Evolutionary conservation across 2,888 invertebrate species (phyloP).

Genomic region (Monochamus alternatus): DNA sequence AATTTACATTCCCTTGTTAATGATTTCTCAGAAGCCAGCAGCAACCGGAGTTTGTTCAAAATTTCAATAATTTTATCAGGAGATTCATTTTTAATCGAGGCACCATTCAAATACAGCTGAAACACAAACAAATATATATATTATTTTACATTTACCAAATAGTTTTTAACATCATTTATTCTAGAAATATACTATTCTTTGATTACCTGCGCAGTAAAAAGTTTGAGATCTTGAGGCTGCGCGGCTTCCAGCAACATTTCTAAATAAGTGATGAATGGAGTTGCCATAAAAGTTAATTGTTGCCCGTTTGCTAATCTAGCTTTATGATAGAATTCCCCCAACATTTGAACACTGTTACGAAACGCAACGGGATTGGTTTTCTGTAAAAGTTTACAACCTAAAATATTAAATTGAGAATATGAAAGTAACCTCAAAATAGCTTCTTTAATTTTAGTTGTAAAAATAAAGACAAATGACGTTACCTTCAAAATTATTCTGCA

Average conservation of each 20-base stretch:
- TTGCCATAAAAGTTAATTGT: slow-evolving; percentile 59
- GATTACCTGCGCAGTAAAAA: slow-evolving; percentile 68
- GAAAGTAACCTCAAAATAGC: slow-evolving; percentile 2
- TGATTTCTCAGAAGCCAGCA: slow-evolving; percentile 64
- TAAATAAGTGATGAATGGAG: slow-evolving; percentile 67
- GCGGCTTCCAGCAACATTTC: slow-evolving; percentile 68
- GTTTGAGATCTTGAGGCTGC: slow-evolving; percentile 67
- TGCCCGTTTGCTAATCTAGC: slow-evolving; percentile 60
- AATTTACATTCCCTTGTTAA: slow-evolving; percentile 65
- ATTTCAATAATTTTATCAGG: slow-evolving; percentile 64
- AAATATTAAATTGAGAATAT: slow-evolving; percentile 21
- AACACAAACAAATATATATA: slow-evolving; percentile 32
- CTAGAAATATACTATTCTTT: neutral
- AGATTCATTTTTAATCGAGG: slow-evolving; percentile 57
- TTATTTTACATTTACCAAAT: too few species aligned
- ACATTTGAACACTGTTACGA: slow-evolving; percentile 67
- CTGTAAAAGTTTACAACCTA: slow-evolving; percentile 55
- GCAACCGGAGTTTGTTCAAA: slow-evolving; percentile 63
- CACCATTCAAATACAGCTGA: slow-evolving; percentile 68
- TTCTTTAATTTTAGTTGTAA: neutral
- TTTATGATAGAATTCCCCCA: slow-evolving; percentile 67
- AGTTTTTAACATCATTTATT: too few species aligned
- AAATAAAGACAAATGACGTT: slow-evolving; percentile 19
- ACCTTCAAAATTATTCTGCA: slow-evolving; percentile 66
- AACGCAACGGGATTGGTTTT: slow-evolving; percentile 61